Evolutionary conservation across 37 sponge, comb jelly and placozoan species (phyloP), one percentile per base, ranked within the genome.

Genomic region (Geodia barretti): DNA sequence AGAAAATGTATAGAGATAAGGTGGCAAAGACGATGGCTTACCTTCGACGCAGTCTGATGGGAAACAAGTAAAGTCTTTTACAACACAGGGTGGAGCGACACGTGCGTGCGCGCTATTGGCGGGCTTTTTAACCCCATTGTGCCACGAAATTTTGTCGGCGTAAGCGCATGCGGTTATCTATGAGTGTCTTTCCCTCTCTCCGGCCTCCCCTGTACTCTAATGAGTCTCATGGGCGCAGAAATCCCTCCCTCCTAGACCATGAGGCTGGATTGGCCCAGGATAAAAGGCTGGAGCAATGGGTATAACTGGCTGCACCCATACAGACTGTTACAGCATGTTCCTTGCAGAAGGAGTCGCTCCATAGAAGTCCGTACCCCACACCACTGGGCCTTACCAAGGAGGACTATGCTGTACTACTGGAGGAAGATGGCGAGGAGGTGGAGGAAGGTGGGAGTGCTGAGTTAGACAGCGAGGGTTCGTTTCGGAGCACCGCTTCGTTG

Each of bases 181-280:
- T 40, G 64, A 63, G 39, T 33, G 54, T 43, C 30, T 70, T 81
- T 33, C 82, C 82, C 25, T 70, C 43, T 20, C 72, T 81, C 26
- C 77, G 64, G 30, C 88, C 88, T 62, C 77, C 82, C 14, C 28
- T 14, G 30, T 61, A 66, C 38, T 25, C 62, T 7, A 17, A 40
- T 20, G 40, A 33, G 29, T n/a, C n/a, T n/a, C 47, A 43, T 62
- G 34, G 70, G 62, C 71, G 70, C 1, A 41, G 11, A n/a, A n/a
- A n/a, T n/a, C n/a, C n/a, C n/a, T n/a, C n/a, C 17, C 75, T 82
- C 39, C 66, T 88, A 29, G 88, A 88, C 73, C 21, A 35, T 5
- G 37, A 75, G 47, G 82, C 54, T 41, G 33, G 72, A 11, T 60
- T 40, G 77, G 64, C 31, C 25, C 62, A 42, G 70, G 82, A 75